Conservation (phyloP, 2,797 vertebrate genomes). For the Microctenopoma lineatum region DNA sequence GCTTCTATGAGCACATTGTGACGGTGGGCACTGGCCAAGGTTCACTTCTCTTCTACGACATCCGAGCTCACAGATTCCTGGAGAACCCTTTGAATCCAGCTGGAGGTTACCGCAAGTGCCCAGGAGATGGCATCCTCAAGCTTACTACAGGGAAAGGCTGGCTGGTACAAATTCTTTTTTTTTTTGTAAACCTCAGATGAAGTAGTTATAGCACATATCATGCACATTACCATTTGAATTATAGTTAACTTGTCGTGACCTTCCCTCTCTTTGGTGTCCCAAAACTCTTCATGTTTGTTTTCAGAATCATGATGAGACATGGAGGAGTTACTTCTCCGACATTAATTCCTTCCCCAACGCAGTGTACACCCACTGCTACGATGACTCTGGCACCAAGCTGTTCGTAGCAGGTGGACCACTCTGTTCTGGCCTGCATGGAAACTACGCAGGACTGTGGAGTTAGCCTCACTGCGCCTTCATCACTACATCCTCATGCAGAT, state of each 20-base stretch:
- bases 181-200: background rate
- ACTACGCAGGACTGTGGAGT: conserved; percentile 98
- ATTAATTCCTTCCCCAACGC: conserved; percentile 97
- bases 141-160: conserved; percentile 95
- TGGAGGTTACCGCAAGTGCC: conserved; percentile 84
- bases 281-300: conserved; percentile 4
- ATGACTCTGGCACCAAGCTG: conserved; percentile 96
- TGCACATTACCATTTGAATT: background rate
- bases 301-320: conserved; percentile 97
- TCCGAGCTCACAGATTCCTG: conserved; percentile 95
- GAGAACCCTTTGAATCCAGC: conserved; percentile 84
- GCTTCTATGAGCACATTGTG: conserved; percentile 99
- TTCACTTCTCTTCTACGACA: conserved; percentile 96
- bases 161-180: conserved; percentile 86
- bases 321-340: conserved; percentile 99
- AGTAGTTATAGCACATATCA: background rate
- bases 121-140: conserved; percentile 92
- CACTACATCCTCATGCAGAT: conserved; percentile 43
- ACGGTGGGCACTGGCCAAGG: conserved; percentile 98
- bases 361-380: conserved; percentile 99
- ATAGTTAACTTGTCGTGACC: background rate
- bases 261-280: conserved; percentile 6
- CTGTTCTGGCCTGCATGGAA: conserved; percentile 97
- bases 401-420: conserved; percentile 98
- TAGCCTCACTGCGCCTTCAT: conserved; percentile 75